Evolutionary conservation across 2,113 vertebrate species (phyloP), one percentile per base, ranked within the genome.

Genomic region (Junco hyemalis): DNA sequence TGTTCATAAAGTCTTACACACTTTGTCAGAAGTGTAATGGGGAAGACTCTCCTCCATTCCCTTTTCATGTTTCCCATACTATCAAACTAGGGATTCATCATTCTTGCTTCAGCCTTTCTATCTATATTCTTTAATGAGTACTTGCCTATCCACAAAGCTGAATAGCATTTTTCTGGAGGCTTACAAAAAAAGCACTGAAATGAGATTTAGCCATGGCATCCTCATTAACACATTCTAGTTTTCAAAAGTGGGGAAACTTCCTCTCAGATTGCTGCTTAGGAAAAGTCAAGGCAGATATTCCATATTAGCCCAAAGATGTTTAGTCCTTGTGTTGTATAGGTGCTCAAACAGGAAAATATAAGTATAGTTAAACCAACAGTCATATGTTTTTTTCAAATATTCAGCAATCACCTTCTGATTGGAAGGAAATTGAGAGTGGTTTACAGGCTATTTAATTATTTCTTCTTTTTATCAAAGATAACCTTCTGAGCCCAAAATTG

Each of bases 401-500:
- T 56, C 21, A 54, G 0, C 11, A 48, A 24, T n/a, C 16, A 29
- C 8, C 11, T 73, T 73, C 24, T 87, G 18, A 60, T 16, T 72
- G 6, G 14, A 88, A 74, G 6, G 11, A 79, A 70, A 61, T 9
- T 51, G 12, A 44, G 5, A 28, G 2, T 2, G 7, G 20, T 63
- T 86, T 65, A 33, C 11, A 61, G 6, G 2, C 0, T 54, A 17
- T 71, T 61, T 63, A 8, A 50, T 47, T 57, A 5, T 57, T 61
- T 24, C 6, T 38, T 84, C 12, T 40, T 40, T 59, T 42, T 26
- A 17, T 48, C 6, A 82, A 36, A 3, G 3, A 29, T 60, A 74
- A 20, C 1, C 8, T 33, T 48, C 10, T 1, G 18, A 83, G 11
- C 1, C 11, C 6, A 44, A 60, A 68, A 3, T 3, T 56, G 0